Evolutionary conservation across 2,797 vertebrate species (phyloP).

Genomic region (Tadarida brasiliensis): DNA sequence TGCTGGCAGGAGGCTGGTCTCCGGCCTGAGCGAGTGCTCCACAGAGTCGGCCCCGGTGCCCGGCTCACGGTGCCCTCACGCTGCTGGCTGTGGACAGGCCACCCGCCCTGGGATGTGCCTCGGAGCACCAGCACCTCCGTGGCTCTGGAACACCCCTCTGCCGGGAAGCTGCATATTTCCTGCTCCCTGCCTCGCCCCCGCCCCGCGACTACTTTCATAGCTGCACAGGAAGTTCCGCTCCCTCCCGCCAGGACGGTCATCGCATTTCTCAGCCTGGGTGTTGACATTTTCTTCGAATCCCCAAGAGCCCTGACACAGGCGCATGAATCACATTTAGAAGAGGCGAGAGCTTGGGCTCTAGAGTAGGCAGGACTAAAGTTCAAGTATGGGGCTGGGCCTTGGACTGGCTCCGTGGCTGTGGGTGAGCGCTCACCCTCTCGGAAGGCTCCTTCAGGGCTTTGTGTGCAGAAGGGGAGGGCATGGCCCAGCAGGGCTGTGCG

Average conservation of each 20-base stretch:
- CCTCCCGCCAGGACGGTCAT: background rate
- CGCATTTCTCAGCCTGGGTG: background rate
- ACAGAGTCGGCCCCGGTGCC: accelerated
- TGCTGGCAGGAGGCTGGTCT: conserved; percentile 10
- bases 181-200: background rate
- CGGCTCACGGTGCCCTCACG: background rate
- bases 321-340: background rate
- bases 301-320: background rate
- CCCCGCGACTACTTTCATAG: conserved; percentile 18
- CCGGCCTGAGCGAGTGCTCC: background rate
- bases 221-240: background rate
- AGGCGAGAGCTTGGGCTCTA: background rate
- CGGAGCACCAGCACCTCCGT: background rate
- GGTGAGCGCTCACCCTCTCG: background rate
- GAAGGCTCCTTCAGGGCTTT: background rate
- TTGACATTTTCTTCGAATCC: background rate
- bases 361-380: background rate
- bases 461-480: background rate
- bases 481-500: background rate
- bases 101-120: conserved; percentile 2
- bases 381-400: background rate
- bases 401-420: background rate
- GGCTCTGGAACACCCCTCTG: background rate
- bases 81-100: background rate
- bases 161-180: conserved; percentile 60